Evolutionary conservation across 2,888 invertebrate species (phyloP).

Genomic region (Subacronicta megacephala): DNA sequence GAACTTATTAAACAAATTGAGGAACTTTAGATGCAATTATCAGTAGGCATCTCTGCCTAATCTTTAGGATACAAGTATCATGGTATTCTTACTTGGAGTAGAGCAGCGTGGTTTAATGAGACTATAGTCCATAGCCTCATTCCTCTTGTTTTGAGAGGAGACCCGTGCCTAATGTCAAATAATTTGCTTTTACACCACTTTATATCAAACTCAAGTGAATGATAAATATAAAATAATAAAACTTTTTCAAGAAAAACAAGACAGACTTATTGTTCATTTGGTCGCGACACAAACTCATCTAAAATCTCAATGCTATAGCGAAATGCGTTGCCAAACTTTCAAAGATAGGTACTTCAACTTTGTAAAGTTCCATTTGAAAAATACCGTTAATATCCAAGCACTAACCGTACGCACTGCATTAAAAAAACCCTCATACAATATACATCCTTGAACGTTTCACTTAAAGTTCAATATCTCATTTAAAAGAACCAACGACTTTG

Average conservation of each 20-base stretch:
- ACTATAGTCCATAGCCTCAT: no score
- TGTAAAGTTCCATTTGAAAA: constrained; percentile 53
- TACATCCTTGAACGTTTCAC: constrained; percentile 20
- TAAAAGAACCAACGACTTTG: constrained; percentile 39
- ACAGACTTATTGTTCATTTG: constrained; percentile 33
- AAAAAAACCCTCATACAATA: constrained; percentile 25
- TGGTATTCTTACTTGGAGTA: no score
- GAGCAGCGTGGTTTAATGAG: no score
- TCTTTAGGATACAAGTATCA: no score
- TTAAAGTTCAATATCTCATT: constrained; percentile 52
- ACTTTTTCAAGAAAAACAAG: background rate
- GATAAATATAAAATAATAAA: background rate
- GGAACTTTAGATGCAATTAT: no score
- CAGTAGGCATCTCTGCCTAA: no score
- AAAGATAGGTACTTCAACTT: constrained; percentile 53
- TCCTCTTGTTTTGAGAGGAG: no score
- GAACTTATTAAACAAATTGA: no score
- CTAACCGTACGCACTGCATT: constrained; percentile 53
- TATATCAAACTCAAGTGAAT: no score
- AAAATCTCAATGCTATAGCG: constrained; percentile 33
- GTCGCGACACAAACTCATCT: constrained; percentile 31
- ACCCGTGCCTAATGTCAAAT: no score
- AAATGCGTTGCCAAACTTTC: constrained; percentile 51
- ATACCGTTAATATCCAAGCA: constrained; percentile 51
- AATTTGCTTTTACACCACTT: no score